Evolutionary conservation across 2,113 vertebrate genomes (phyloP).

Genomic region (Triplophysa siluroides): DNA sequence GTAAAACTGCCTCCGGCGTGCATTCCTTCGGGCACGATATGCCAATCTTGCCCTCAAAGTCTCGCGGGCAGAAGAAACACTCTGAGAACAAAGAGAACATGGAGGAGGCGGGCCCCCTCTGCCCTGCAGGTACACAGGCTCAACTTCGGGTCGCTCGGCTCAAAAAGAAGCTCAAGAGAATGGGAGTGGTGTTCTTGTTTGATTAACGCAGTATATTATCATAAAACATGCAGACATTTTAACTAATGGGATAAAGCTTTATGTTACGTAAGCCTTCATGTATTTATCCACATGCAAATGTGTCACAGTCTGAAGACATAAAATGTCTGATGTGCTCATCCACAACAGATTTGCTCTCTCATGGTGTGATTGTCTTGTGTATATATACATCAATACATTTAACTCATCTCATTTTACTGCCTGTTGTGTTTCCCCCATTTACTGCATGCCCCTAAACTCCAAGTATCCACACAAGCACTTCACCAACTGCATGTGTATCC

Average conservation of each 20-base stretch:
- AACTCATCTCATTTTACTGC: constrained; percentile 2
- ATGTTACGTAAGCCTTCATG: not conserved
- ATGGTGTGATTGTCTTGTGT: constrained; percentile 12
- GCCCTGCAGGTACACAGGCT: constrained; percentile 65
- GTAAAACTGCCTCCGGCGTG: constrained; percentile 85
- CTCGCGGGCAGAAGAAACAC: constrained; percentile 88
- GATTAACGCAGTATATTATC: constrained; percentile 45
- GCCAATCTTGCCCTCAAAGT: constrained; percentile 92
- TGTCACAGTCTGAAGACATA: not conserved
- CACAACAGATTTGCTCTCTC: not conserved
- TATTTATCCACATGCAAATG: not conserved
- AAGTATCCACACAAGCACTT: constrained; percentile 42
- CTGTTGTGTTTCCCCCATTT: constrained; percentile 11
- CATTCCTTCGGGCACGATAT: constrained; percentile 79
- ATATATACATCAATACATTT: not conserved
- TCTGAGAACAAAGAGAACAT: constrained; percentile 96
- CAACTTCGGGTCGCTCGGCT: constrained; percentile 39
- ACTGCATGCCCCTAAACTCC: constrained; percentile 5
- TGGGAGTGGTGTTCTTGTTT: constrained; percentile 61
- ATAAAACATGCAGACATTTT: not conserved
- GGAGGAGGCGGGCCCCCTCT: constrained; percentile 75
- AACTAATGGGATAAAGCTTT: not conserved
- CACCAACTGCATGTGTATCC: constrained; percentile 29
- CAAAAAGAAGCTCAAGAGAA: constrained; percentile 67
- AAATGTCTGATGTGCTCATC: not conserved